These are phyloP conservation scores for Salminus brasiliensis DNA, from an alignment of 2,113 vertebrate species.

Conservation along the genomic window DNA sequence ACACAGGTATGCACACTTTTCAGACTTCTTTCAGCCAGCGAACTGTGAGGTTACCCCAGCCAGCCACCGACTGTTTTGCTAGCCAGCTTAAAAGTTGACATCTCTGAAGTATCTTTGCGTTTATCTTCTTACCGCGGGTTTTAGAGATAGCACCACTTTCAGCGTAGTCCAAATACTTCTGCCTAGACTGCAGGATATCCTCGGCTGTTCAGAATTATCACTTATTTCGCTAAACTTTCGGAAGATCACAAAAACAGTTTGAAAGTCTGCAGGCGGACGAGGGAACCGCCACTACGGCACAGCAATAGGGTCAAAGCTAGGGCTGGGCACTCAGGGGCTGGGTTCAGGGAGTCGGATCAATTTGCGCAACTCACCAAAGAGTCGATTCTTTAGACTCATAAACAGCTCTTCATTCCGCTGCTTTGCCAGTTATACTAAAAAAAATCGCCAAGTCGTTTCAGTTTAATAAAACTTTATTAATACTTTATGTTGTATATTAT, in stretches of 20 bases:
- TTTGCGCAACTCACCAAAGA: no score
- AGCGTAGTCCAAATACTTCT: not conserved
- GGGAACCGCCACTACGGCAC: constrained; percentile 56
- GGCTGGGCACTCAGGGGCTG: no score
- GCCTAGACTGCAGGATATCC: not conserved
- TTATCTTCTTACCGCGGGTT: constrained; percentile 29
- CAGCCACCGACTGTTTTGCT: constrained; percentile 2
- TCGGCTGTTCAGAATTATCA: not conserved
- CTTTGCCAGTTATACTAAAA: no score
- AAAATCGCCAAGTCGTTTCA: no score
- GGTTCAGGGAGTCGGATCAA: no score
- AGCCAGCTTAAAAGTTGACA: constrained; percentile 3
- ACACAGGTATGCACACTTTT: not conserved
- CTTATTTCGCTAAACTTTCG: constrained; percentile 24
- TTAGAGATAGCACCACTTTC: not conserved
- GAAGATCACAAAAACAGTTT: constrained; percentile 35
- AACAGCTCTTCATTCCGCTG: no score
- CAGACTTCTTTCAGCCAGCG: not conserved
- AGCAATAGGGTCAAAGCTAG: constrained; percentile 16
- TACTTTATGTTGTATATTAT: no score
- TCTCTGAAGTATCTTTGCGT: not conserved
- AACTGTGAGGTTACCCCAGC: no score
- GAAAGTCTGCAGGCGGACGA: constrained; percentile 36
- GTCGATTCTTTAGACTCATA: no score
- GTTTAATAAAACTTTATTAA: no score